These are phyloP conservation scores for Premnoplex brunnescens DNA, from an alignment of 2,797 vertebrate genomes.

Conservation along the genomic window DNA sequence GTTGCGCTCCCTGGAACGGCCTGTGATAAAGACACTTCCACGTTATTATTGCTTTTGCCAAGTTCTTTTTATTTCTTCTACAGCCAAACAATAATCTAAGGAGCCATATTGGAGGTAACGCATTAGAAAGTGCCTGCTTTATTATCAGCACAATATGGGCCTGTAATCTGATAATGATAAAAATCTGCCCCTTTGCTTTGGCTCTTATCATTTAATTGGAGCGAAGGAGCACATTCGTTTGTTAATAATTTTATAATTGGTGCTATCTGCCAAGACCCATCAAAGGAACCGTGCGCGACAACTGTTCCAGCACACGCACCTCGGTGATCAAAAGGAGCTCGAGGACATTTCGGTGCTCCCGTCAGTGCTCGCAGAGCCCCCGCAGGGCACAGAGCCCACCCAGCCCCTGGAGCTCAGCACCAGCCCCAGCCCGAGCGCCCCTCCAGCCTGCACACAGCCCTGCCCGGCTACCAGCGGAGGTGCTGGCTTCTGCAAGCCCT, in stretches of 20 bases:
- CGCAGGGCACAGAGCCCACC: neutral
- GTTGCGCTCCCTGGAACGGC: neutral
- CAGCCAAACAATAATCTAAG: slow-evolving; percentile 30
- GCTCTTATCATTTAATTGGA: slow-evolving; percentile 70
- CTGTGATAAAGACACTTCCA: slow-evolving; percentile 19
- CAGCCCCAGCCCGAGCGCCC: fast-evolving
- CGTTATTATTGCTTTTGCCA: neutral
- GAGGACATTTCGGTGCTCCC: neutral
- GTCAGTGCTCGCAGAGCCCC: neutral
- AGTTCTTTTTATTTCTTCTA: neutral
- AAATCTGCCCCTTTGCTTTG: slow-evolving; percentile 55
- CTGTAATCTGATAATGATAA: slow-evolving; percentile 52
- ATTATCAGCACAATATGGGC: slow-evolving; percentile 35
- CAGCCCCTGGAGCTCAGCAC: neutral
- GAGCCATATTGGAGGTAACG: neutral
- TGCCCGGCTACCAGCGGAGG: neutral
- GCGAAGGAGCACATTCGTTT: slow-evolving; percentile 5
- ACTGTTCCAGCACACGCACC: neutral
- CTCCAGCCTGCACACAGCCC: fast-evolving
- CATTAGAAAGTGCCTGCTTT: neutral
- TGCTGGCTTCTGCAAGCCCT: neutral
- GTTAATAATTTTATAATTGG: slow-evolving; percentile 63
- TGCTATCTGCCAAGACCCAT: slow-evolving; percentile 31
- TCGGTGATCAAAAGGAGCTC: neutral
- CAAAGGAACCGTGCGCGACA: neutral